A percentile compares a stretch with the other conserved stretches of the same genome.
Conservation (phyloP, 2,888 invertebrate species). For the Exocentrus adspersus region DNA sequence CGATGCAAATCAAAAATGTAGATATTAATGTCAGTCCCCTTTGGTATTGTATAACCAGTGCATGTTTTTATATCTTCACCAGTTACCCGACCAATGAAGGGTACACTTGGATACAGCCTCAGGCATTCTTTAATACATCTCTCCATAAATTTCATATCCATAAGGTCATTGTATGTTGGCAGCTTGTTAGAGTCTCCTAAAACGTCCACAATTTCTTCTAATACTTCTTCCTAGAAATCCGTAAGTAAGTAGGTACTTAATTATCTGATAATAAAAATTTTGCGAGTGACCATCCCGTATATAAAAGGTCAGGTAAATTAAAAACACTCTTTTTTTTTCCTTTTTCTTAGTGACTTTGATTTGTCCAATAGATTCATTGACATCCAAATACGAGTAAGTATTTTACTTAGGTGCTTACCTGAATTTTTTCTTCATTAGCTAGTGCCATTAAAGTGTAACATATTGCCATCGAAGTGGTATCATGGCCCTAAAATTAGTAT, state of each 20-base stretch:
- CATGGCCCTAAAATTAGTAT: constrained; percentile 67
- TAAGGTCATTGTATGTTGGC: constrained; percentile 66
- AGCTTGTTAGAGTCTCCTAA: constrained; percentile 58
- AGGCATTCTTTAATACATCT: constrained; percentile 73
- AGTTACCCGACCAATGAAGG: constrained; percentile 67
- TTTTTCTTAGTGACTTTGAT: no score
- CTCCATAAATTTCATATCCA: constrained; percentile 66
- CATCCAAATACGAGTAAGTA: no score
- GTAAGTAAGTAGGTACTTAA: no score
- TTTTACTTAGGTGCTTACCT: constrained; percentile 6
- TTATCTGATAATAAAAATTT: no score
- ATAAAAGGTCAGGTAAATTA: no score
- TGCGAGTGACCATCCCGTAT: no score
- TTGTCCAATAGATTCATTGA: no score
- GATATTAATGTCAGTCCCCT: constrained; percentile 34
- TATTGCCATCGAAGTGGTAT: constrained; percentile 67
- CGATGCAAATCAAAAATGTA: constrained; percentile 62
- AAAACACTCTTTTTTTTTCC: no score
- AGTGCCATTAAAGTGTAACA: constrained; percentile 42
- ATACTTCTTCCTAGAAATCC: constrained; percentile 35
- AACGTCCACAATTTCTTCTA: constrained; percentile 38
- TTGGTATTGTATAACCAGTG: constrained; percentile 59
- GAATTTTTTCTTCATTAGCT: constrained; percentile 13
- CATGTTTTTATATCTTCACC: constrained; percentile 44
- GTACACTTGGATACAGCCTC: constrained; percentile 73